Base-by-base conservation (phyloP, 2,113 vertebrate species). In the Furnarius figulus region DNA sequence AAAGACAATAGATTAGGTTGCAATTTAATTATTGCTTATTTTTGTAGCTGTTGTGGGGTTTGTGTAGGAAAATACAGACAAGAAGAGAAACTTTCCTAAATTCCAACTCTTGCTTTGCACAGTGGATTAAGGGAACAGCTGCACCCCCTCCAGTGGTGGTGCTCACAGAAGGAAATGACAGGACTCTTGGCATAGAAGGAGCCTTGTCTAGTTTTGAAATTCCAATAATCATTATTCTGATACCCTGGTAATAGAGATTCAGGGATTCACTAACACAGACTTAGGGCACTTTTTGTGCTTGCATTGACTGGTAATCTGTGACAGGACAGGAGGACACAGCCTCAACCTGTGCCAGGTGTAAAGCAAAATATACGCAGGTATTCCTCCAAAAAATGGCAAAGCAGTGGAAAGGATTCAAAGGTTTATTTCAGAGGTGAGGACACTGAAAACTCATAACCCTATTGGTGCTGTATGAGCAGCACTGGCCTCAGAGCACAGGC, bases 191-290 rank as follows among this genome's bases (percentile, higher is more conserved):
- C 50, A 35, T 55, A 53, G 67, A 19, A 55, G 33, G 28, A 80
- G 4, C 47, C 28, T 37, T 24, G 18, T 3, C 58, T 49, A n/a
- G 5, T 28, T 66, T 49, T 63, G 47, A 46, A 71, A 30, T 37
- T 25, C 37, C 30, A 44, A 0, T 12, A 23, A 9, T 47, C 13
- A 2, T 55, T 35, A 17, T 58, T 84, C 28, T 1, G 2, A 4
- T 53, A 46, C 10, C 31, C 22, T 4, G 6, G 16, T 20, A 2
- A 17, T 0, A 12, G 65, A 19, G 35, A 55, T 6, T 39, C 49
- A 8, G 39, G 9, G 66, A 13, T 10, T 71, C 62, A 9, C 31
- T 23, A 71, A 2, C 20, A 5, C 16, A 19, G 19, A 21, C 16
- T 31, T 27, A 27, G 23, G 50, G 49, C 27, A 5, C 8, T 27